Percentiles rank a stretch among this genome's conserved stretches.
These are phyloP conservation scores for Calyptomena viridis DNA, from an alignment of 2,113 vertebrate genomes.

Conservation along the genomic window DNA sequence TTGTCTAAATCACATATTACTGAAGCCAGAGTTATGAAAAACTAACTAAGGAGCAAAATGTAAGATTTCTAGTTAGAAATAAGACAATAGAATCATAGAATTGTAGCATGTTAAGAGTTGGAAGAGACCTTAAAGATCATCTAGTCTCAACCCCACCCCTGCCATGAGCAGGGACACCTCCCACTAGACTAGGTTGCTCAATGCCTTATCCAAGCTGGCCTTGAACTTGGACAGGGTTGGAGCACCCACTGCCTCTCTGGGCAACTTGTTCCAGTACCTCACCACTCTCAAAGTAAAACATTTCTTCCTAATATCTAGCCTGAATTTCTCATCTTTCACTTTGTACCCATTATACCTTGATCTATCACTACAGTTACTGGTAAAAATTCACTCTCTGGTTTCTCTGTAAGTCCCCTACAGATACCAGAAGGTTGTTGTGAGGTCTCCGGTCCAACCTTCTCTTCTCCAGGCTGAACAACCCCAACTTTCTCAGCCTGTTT, in stretches of 20 bases:
- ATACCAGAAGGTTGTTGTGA: background rate
- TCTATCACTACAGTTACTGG: background rate
- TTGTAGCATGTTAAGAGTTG: background rate
- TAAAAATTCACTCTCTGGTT: background rate
- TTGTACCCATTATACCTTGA: background rate
- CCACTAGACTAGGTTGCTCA: background rate
- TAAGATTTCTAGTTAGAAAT: background rate
- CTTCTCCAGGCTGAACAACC: background rate
- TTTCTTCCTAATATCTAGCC: background rate
- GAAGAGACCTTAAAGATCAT: background rate
- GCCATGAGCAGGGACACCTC: background rate
- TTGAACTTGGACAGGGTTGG: background rate
- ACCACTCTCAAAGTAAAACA: background rate
- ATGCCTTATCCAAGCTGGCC: fast-evolving
- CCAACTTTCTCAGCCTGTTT: background rate
- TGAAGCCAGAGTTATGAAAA: background rate
- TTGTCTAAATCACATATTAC: background rate
- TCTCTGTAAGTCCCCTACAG: background rate
- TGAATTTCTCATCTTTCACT: background rate
- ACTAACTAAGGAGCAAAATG: background rate
- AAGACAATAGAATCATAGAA: background rate
- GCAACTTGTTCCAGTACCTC: background rate
- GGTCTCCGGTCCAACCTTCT: background rate
- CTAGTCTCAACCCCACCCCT: background rate
- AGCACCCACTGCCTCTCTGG: background rate